These are phyloP conservation scores for Resseliella maxima DNA, from an alignment of 2,888 invertebrate genomes.

Conservation along the genomic window DNA sequence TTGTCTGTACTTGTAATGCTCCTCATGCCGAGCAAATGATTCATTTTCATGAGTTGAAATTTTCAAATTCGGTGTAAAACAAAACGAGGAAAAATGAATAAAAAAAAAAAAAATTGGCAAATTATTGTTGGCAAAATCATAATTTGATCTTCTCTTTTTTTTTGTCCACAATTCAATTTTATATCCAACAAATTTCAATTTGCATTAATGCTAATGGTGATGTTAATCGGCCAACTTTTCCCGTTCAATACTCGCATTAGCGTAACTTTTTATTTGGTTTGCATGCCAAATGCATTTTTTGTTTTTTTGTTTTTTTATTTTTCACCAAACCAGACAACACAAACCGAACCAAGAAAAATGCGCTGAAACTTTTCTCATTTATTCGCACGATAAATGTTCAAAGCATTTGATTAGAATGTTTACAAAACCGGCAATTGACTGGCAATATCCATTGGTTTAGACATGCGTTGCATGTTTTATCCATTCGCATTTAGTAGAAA, in stretches of 20 bases:
- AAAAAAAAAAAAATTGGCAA: neutral
- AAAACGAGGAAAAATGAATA: neutral
- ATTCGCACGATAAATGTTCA: neutral
- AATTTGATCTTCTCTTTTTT: neutral
- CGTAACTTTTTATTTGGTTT: conserved; percentile 23
- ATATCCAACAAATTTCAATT: conserved; percentile 11
- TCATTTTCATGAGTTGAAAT: neutral
- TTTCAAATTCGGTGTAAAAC: too few relatives aligned
- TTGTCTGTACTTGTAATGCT: neutral
- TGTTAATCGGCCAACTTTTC: conserved; percentile 13
- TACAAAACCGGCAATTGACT: neutral
- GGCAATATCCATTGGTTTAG: neutral
- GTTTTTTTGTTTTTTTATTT: too few relatives aligned
- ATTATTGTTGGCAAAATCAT: conserved; percentile 16
- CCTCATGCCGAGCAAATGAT: neutral
- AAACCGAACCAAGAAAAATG: neutral
- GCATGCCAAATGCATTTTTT: conserved; percentile 41
- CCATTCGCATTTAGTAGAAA: neutral
- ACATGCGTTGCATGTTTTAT: neutral
- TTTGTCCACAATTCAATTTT: neutral
- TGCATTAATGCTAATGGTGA: conserved; percentile 29
- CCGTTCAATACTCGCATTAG: conserved; percentile 39
- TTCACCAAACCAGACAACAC: neutral
- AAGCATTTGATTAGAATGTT: conserved; percentile 46
- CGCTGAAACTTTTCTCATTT: conserved; percentile 21